Evolutionary conservation across 1,140 invertebrate species (phyloP).

Genomic region (Pachyrhynchus sulphureomaculatus): DNA sequence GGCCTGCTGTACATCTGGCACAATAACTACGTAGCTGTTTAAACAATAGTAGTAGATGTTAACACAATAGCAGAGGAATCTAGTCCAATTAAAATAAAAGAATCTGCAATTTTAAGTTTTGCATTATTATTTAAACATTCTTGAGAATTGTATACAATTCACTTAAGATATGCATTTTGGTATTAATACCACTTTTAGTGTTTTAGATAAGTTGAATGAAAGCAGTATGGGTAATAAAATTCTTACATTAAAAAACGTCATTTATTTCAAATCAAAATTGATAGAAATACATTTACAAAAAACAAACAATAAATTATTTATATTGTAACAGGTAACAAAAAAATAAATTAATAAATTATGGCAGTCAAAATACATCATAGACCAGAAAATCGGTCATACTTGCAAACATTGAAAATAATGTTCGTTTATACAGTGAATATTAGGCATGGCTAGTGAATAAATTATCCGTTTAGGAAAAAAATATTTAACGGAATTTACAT

Average conservation of each 20-base stretch:
- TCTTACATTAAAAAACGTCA: neutral
- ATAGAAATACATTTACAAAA: neutral
- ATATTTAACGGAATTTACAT: neutral
- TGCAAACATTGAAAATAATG: neutral
- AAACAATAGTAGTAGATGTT: no score
- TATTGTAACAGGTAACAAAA: neutral
- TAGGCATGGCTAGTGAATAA: neutral
- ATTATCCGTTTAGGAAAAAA: neutral
- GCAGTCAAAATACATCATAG: constrained; percentile 5
- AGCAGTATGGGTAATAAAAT: no score
- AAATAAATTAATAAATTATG: constrained; percentile 19
- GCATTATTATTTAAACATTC: no score
- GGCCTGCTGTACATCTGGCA: no score
- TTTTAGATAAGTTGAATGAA: no score
- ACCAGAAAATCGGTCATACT: constrained; percentile 22
- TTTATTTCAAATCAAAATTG: neutral
- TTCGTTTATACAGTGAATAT: constrained; percentile 1
- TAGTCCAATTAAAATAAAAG: no score
- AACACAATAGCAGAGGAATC: no score
- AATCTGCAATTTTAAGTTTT: no score
- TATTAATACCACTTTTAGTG: no score
- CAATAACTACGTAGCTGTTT: no score
- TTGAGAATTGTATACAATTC: no score
- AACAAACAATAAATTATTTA: constrained; percentile 3
- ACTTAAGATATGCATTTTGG: no score